Evolutionary conservation across 2,888 invertebrate genomes (phyloP).

Genomic region (Troilus luridus): DNA sequence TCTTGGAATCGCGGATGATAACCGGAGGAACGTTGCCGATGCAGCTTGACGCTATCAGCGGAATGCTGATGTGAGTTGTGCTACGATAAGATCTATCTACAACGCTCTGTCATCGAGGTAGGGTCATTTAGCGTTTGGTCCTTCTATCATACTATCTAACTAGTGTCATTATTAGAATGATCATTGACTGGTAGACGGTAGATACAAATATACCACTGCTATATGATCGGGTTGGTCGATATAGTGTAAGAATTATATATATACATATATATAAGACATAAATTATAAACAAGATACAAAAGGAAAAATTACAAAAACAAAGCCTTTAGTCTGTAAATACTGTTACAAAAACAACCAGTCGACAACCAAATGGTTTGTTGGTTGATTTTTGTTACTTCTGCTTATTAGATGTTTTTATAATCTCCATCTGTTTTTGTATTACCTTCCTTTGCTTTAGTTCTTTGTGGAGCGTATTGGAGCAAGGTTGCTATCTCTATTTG

Average conservation of each 20-base stretch:
- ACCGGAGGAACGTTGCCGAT: not conserved
- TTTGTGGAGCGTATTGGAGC: too few relatives aligned
- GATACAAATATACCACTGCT: not conserved
- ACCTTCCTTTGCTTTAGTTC: too few relatives aligned
- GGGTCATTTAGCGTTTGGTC: not conserved
- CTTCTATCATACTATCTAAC: not conserved
- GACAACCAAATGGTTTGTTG: too few relatives aligned
- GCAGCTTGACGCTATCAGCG: constrained; percentile 17
- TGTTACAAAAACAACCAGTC: too few relatives aligned
- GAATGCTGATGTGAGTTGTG: not conserved
- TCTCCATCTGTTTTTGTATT: too few relatives aligned
- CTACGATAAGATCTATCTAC: constrained; percentile 12
- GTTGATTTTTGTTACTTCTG: too few relatives aligned
- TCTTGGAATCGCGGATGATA: not conserved
- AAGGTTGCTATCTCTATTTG: too few relatives aligned
- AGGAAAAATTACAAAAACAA: too few relatives aligned
- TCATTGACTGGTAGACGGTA: not conserved
- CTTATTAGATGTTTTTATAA: too few relatives aligned
- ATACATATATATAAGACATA: too few relatives aligned
- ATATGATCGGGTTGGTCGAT: not conserved
- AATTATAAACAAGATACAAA: too few relatives aligned
- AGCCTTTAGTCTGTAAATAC: too few relatives aligned
- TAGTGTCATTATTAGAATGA: not conserved
- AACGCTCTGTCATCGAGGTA: not conserved
- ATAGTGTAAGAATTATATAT: not conserved